Percentiles rank a stretch among this genome's conserved stretches.
Evolutionary conservation across 1,140 invertebrate genomes (phyloP).

Genomic region (Orussus abietinus): DNA sequence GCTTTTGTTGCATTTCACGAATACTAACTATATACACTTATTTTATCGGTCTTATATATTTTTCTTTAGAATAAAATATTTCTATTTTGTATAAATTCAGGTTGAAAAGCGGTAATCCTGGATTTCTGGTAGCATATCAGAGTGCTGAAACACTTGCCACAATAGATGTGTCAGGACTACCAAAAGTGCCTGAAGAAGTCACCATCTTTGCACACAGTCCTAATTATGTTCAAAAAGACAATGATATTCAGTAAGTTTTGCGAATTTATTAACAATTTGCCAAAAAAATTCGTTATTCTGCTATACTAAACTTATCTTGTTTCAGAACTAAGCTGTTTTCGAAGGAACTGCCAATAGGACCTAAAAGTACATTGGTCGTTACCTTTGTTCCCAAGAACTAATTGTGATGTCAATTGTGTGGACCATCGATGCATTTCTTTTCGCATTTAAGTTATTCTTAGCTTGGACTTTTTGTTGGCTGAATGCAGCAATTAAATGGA

Average conservation of each 20-base stretch:
- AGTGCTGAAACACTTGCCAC: conserved; percentile 46
- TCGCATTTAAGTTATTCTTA: too few relatives aligned
- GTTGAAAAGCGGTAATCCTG: conserved; percentile 66
- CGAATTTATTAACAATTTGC: conserved; percentile 11
- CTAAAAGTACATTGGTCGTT: conserved; percentile 40
- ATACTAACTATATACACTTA: conserved; percentile 7
- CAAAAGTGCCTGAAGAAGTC: conserved; percentile 55
- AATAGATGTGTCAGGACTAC: conserved; percentile 51
- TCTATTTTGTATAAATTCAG: conserved; percentile 45
- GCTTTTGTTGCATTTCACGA: conserved; percentile 1
- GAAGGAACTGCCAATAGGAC: conserved; percentile 32
- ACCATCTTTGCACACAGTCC: conserved; percentile 56
- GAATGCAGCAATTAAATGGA: too few relatives aligned
- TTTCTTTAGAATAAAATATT: conserved; percentile 5
- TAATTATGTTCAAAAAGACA: conserved; percentile 49
- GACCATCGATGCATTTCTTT: too few relatives aligned
- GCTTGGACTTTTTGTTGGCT: too few relatives aligned
- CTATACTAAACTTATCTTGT: conserved; percentile 2
- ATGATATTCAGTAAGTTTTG: conserved; percentile 44
- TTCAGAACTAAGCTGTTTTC: conserved; percentile 36
- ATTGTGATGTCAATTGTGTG: too few relatives aligned
- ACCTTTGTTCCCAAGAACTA: conserved; percentile 38
- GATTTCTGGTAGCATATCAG: conserved; percentile 64
- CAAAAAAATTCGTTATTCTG: conserved; percentile 6
- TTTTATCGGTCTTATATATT: conserved; percentile 4